Evolutionary conservation across 2,888 invertebrate genomes (phyloP).

Genomic region (Bruchidius siliquastri): DNA sequence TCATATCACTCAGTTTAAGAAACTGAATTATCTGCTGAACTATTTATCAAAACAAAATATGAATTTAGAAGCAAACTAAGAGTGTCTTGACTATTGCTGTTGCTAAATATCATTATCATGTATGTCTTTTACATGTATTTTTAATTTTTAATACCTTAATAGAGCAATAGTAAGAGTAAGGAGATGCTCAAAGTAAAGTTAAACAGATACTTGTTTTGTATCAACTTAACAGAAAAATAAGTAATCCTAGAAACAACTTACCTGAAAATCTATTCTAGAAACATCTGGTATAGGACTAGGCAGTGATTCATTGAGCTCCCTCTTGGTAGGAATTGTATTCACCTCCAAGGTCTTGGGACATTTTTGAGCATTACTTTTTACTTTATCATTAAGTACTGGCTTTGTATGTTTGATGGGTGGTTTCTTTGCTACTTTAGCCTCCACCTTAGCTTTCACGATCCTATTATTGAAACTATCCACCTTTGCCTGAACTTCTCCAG

Average conservation of each 20-base stretch:
- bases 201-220: no score
- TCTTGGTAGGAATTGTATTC: slow-evolving; percentile 10
- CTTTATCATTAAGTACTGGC: slow-evolving; percentile 43
- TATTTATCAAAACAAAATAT: no score
- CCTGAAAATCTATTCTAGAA: slow-evolving; percentile 30
- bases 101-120: no score
- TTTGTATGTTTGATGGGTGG: slow-evolving; percentile 49
- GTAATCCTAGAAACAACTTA: not conserved
- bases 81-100: no score
- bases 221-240: not conserved
- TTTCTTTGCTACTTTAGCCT: slow-evolving; percentile 35
- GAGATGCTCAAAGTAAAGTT: no score
- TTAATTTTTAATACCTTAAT: no score
- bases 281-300: slow-evolving; percentile 44
- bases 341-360: slow-evolving; percentile 14
- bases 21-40: no score
- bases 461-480: slow-evolving; percentile 61
- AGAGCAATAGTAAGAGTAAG: no score
- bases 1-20: no score
- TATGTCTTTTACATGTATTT: no score
- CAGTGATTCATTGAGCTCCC: slow-evolving; percentile 20
- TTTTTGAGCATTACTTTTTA: slow-evolving; percentile 15
- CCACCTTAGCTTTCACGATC: slow-evolving; percentile 52
- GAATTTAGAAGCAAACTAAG: no score
- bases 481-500: slow-evolving; percentile 61